phyloP scores from a whole-genome alignment of 1,140 invertebrate genomes.

The Amyelois transitella region DNA sequence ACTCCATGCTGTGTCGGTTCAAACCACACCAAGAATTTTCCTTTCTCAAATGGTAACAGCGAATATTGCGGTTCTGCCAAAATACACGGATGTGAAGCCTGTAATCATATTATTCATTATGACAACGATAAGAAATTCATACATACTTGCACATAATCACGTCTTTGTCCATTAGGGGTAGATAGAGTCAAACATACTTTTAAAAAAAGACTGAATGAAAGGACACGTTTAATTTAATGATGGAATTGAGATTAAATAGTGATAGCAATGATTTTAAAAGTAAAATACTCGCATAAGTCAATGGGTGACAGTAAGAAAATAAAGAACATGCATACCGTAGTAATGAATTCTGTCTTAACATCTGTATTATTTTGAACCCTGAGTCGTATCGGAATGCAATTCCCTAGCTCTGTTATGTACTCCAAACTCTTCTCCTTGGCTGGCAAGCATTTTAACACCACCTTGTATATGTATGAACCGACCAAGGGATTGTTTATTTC shows the following conservation, averaged over 20 bases:
- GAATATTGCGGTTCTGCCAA: slow-evolving; percentile 39
- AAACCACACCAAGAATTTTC: slow-evolving; percentile 53
- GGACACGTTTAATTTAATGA: no score
- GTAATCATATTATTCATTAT: background rate
- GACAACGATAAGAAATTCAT: no score
- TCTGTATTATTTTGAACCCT: slow-evolving; percentile 52
- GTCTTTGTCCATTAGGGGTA: no score
- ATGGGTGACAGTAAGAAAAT: no score
- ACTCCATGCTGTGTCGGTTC: slow-evolving; percentile 50
- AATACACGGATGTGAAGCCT: slow-evolving; percentile 55
- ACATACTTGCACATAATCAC: no score
- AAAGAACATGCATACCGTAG: slow-evolving; percentile 26
- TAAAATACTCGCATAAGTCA: no score
- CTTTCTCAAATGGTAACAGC: slow-evolving; percentile 47
- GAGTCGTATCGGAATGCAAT: slow-evolving; percentile 38
- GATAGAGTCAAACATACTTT: no score
- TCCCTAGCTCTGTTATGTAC: slow-evolving; percentile 40
- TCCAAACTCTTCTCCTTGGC: slow-evolving; percentile 54
- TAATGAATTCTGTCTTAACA: slow-evolving; percentile 32
- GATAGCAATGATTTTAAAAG: no score
- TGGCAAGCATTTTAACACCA: slow-evolving; percentile 49
- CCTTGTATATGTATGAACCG: slow-evolving; percentile 45
- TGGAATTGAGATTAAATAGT: no score
- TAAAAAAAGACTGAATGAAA: no score
- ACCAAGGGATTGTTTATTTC: slow-evolving; percentile 42